Base-by-base conservation (phyloP, 35 echinoderm and acorn worm species). In the Lytechinus variegatus region DNA sequence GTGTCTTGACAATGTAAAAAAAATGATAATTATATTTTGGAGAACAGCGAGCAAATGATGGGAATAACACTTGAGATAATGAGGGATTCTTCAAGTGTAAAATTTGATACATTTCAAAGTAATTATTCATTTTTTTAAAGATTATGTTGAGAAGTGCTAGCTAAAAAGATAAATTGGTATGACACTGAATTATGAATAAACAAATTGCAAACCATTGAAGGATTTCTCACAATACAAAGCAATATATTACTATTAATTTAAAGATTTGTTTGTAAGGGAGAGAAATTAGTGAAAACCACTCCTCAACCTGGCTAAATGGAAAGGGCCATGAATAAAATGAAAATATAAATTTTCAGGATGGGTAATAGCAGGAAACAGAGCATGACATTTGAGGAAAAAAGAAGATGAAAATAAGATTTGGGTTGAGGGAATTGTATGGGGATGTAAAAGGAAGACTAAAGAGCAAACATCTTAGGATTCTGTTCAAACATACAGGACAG, bases 401-500 rank as follows among this genome's bases (percentile, higher is more conserved):
- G 11, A 79, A 79, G 66, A 79, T 16, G 66, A 79, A 79, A 79
- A 79, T 79, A 24, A 79, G 66, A 79, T n/a, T 79, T 79, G 8
- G 66, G 66, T 16, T 79, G 66, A 79, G 66, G n/a, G 66, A 19
- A 79, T 24, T 24, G 66, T 24, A 79, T 79, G 66, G 66, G 66
- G 66, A 79, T 79, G 16, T 58, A 19, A 24, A 79, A 79, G 19
- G 66, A 79, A 79, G n/a, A n/a, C 66, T 71, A 21, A 24, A 79
- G 66, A 24, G 66, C 66, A 79, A 79, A 79, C 66, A 79, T 79
- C 66, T 79, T 79, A 79, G 66, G n/a, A 79, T 24, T 79, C 66
- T 79, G 66, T 79, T 79, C 66, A 79, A 79, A 79, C 66, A 79
- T 19, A 24, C 66, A 79, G 66, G 66, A 71, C 24, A 21, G 61